Evolutionary conservation across 2,113 vertebrate species (phyloP), one percentile per base, ranked within the genome.

Genomic region (Ochotona curzoniae): DNA sequence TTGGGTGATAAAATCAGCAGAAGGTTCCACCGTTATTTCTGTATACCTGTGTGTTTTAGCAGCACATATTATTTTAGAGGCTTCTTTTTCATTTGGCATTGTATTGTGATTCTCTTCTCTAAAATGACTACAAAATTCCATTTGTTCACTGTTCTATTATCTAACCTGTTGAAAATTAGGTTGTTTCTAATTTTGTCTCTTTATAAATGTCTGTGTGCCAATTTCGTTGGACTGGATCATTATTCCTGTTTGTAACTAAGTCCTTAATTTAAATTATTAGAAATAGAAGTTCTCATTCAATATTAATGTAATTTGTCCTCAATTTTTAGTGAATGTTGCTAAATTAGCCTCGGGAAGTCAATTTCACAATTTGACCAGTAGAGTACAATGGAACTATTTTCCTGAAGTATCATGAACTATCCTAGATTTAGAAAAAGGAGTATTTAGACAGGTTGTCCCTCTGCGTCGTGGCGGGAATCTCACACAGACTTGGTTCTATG

Each of bases 261-360:
- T 93, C 49, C 9, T 60, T 51, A 89, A 76, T 30, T 57, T 92
- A 92, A 90, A 64, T 92, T 69, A 82, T 30, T 82, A 21, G 28
- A 73, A 87, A 1, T 5, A 0, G 8, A 80, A 79, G 51, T 61
- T 6, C 21, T 87, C n/a, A 23, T 1, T 81, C 32, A 91, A 66
- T 84, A 78, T 76, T 80, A 63, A 89, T 87, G 12, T 14, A 83
- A 60, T 4, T n/a, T n/a, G n/a, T n/a, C n/a, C n/a, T n/a, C n/a
- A n/a, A n/a, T n/a, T 84, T 57, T 82, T 91, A 83, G 1, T 80
- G 82, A 86, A 9, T 69, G 91, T 28, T 82, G 44, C 87, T 75
- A 80, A 28, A 73, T 76, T 78, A 51, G 47, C 35, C 3, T 82
- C 8, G 26, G 66, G 14, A 92, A 47, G 15, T 11, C 23, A 67